Evolutionary conservation across 1,140 invertebrate species (phyloP).

Genomic region (Brachionus asplanchnoidis): DNA sequence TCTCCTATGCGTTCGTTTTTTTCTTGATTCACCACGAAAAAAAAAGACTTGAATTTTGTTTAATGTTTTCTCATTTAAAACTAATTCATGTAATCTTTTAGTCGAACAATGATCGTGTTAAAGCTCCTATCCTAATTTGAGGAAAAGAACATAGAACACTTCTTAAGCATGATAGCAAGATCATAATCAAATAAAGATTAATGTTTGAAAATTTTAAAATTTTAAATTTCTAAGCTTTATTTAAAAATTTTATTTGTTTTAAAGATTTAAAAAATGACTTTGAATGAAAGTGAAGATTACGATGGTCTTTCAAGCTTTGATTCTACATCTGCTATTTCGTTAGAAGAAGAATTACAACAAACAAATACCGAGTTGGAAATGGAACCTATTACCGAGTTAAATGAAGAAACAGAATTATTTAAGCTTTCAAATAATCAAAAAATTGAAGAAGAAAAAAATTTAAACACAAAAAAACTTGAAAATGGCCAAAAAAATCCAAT

Average conservation of each 20-base stretch:
- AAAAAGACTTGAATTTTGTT: not conserved
- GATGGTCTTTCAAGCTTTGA: not conserved
- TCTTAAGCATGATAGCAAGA: constrained; percentile 22
- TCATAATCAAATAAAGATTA: constrained; percentile 25
- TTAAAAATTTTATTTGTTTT: not conserved
- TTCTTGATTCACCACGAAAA: not conserved
- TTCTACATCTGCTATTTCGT: not conserved
- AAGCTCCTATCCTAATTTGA: not conserved
- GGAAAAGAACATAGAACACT: not conserved
- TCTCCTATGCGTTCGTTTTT: not conserved
- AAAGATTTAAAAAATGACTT: not conserved
- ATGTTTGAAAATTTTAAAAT: not conserved
- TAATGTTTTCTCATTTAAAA: not conserved
- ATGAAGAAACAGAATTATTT: not conserved
- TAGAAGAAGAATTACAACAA: not conserved
- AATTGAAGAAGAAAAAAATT: not conserved
- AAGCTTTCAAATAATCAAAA: not conserved
- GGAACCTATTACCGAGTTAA: not conserved
- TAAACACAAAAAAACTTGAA: not conserved
- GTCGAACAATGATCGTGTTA: not conserved
- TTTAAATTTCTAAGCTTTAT: not conserved
- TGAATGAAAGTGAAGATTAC: not conserved
- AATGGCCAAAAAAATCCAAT: not conserved
- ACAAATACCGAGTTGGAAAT: not conserved
- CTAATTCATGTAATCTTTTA: not conserved